A percentile compares a stretch with the other conserved stretches of the same genome.
These are phyloP conservation scores for Campoplex nolae DNA, from an alignment of 2,888 invertebrate genomes.

Conservation along the genomic window DNA sequence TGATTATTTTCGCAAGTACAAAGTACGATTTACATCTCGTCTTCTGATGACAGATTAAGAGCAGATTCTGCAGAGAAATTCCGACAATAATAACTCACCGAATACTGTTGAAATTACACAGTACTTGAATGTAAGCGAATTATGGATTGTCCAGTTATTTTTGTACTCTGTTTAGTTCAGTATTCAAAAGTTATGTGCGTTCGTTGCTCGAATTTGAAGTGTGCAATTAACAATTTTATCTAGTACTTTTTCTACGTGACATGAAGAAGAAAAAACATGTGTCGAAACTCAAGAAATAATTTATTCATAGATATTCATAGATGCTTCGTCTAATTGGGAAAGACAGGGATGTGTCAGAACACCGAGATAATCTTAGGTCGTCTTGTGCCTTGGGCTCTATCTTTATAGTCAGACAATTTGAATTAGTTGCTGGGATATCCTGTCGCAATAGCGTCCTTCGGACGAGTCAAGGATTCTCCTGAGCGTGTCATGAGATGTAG, in stretches of 20 bases:
- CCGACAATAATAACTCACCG: background rate
- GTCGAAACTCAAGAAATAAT: conserved; percentile 6
- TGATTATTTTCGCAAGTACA: conserved; percentile 36
- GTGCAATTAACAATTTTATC: background rate
- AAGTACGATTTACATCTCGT: conserved; percentile 44
- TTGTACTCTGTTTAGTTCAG: background rate
- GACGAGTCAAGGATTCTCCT: conserved; percentile 30
- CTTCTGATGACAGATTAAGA: conserved; percentile 43
- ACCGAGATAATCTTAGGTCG: conserved; percentile 34
- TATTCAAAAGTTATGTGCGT: background rate
- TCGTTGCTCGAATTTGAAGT: background rate
- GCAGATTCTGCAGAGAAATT: background rate
- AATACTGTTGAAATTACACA: background rate
- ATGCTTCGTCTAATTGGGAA: conserved; percentile 40
- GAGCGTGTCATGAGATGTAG: conserved; percentile 29
- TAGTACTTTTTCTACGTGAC: background rate
- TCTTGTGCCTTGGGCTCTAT: conserved; percentile 20
- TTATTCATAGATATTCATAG: conserved; percentile 26
- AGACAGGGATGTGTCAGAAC: conserved; percentile 33
- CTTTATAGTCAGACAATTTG: conserved; percentile 36
- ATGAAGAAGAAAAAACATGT: background rate
- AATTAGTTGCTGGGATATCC: conserved; percentile 38
- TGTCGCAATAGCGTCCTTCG: conserved; percentile 36
- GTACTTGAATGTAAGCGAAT: background rate
- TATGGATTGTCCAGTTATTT: background rate